Evolutionary conservation across 2,888 invertebrate species (phyloP).

Genomic region (Danaus chrysippus): DNA sequence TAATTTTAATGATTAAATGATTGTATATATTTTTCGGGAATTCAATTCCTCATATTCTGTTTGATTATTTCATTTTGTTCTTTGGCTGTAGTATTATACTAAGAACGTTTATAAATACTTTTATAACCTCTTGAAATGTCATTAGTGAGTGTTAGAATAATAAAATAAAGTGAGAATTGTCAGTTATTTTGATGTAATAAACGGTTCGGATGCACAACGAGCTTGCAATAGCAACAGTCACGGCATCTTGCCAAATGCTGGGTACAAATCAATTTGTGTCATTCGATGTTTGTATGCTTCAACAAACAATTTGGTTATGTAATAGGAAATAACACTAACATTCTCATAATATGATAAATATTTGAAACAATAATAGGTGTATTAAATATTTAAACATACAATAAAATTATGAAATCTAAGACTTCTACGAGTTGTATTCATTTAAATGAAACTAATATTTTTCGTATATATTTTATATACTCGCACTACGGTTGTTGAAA

Average conservation of each 20-base stretch:
- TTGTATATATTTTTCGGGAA: too few relatives aligned
- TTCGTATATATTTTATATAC: too few relatives aligned
- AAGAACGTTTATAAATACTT: neutral
- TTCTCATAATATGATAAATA: neutral
- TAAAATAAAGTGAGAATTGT: slow-evolving; percentile 13
- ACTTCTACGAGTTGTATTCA: slow-evolving; percentile 1
- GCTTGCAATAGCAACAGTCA: slow-evolving; percentile 28
- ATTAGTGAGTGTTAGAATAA: slow-evolving; percentile 4
- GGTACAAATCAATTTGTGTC: slow-evolving; percentile 21
- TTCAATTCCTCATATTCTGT: too few relatives aligned
- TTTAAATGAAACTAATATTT: slow-evolving; percentile 16
- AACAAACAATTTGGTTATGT: neutral
- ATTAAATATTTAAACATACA: neutral
- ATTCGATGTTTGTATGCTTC: slow-evolving; percentile 8
- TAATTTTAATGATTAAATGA: too few relatives aligned
- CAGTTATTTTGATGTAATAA: slow-evolving; percentile 26
- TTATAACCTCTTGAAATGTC: neutral
- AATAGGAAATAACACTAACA: neutral
- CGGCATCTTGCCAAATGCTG: slow-evolving; percentile 31
- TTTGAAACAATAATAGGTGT: too few relatives aligned
- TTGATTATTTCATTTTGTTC: too few relatives aligned
- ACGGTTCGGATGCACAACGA: slow-evolving; percentile 25
- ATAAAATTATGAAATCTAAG: neutral
- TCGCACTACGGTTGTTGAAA: too few relatives aligned
- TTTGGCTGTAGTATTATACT: too few relatives aligned